Evolutionary conservation across 2,113 vertebrate genomes (phyloP).

Genomic region (Penelope pileata): DNA sequence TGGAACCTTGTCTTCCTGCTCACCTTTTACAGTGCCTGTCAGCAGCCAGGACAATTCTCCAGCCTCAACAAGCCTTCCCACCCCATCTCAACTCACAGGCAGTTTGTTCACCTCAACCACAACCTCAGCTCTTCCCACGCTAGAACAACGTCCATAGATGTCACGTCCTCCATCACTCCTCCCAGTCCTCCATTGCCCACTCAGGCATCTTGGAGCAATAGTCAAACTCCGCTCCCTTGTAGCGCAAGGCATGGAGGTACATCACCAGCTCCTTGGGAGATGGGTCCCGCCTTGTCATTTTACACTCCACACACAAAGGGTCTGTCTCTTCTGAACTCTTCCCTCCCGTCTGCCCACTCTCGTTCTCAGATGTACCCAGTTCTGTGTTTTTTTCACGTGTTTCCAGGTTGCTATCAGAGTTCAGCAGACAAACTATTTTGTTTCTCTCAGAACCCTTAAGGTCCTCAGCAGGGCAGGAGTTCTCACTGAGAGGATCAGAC

Average conservation of each 20-base stretch:
- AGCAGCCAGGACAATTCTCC: accelerated
- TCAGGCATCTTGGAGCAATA: constrained; percentile 86
- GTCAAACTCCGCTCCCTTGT: constrained; percentile 93
- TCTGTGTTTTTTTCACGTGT: not conserved
- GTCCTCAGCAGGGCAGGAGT: not conserved
- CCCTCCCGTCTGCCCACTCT: accelerated
- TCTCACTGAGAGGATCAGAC: not conserved
- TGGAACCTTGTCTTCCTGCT: accelerated
- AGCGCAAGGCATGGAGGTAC: constrained; percentile 93
- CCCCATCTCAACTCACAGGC: not conserved
- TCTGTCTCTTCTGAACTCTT: constrained; percentile 73
- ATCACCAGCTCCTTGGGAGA: constrained; percentile 91
- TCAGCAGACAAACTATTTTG: accelerated
- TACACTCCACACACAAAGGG: constrained; percentile 89
- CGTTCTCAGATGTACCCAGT: not conserved
- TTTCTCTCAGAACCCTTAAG: accelerated
- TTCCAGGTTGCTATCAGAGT: not conserved
- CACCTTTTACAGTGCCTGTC: accelerated
- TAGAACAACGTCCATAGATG: accelerated
- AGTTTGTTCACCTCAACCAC: not conserved
- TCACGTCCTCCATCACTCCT: constrained; percentile 47
- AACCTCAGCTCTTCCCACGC: not conserved
- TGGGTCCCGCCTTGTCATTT: constrained; percentile 82
- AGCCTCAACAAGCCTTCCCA: not conserved
- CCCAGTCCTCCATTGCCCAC: constrained; percentile 95